Conservation (phyloP, 2,797 vertebrate genomes). For the Psittacula echo region DNA sequence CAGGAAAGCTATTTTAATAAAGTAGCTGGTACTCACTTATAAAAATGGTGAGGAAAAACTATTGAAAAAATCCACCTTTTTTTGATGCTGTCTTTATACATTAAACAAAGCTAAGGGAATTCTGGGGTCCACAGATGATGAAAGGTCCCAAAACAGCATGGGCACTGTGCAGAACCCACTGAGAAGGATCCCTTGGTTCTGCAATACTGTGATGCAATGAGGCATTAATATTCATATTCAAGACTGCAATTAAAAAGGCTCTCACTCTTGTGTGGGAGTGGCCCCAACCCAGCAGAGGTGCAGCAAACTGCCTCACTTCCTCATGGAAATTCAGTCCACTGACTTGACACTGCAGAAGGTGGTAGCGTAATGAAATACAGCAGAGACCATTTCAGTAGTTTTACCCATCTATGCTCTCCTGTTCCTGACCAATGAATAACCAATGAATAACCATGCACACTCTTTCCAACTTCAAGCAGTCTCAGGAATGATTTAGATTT, state of each 20-base stretch:
- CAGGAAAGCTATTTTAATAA: background rate
- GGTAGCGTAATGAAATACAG: background rate
- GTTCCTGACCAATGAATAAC: background rate
- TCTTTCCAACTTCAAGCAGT: background rate
- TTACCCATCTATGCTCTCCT: background rate
- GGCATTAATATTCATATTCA: background rate
- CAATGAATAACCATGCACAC: background rate
- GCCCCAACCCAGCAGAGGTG: background rate
- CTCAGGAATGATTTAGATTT: background rate
- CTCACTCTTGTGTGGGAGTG: background rate
- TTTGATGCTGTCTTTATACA: background rate
- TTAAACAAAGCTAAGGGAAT: background rate
- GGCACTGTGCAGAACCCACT: background rate
- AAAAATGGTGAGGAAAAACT: background rate
- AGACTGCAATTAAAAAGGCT: background rate
- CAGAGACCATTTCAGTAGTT: constrained; percentile 21
- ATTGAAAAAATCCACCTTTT: background rate
- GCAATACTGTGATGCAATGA: background rate
- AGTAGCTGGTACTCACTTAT: background rate
- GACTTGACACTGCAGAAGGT: constrained; percentile 14
- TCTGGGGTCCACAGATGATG: background rate
- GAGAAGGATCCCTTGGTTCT: background rate
- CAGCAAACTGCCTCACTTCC: background rate
- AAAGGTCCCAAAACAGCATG: background rate
- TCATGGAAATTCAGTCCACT: constrained; percentile 40